Conservation (phyloP, 2,797 vertebrate genomes). For the Siniperca scherzeri region DNA sequence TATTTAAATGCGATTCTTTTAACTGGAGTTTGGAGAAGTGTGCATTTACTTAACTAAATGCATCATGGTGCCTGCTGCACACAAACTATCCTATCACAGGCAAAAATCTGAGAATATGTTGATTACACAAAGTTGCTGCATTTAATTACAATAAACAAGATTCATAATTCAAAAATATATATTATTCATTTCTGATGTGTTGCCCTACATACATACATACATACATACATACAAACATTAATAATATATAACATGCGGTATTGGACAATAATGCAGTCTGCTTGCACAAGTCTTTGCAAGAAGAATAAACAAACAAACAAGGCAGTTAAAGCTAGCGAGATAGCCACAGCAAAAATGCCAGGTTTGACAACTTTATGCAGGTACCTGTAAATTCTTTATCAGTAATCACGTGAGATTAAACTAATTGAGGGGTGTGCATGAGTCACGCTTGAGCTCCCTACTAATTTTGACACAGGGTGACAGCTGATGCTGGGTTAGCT, state of each 20-base stretch:
- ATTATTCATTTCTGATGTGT: not conserved
- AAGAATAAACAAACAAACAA: slow-evolving; percentile 21
- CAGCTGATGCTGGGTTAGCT: slow-evolving; percentile 66
- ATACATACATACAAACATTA: not conserved
- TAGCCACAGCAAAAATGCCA: not conserved
- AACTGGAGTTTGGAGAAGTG: not conserved
- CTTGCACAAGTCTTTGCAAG: not conserved
- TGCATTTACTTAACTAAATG: not conserved
- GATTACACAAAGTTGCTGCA: not conserved
- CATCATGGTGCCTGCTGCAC: not conserved
- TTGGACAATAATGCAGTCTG: not conserved
- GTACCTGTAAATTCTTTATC: not conserved
- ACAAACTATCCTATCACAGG: not conserved
- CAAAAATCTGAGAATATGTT: not conserved
- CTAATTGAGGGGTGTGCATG: not conserved
- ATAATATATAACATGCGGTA: not conserved
- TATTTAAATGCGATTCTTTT: not conserved
- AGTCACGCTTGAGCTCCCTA: not conserved
- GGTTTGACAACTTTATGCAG: not conserved
- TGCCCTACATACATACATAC: not conserved
- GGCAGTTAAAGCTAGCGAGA: not conserved
- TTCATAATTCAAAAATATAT: not conserved
- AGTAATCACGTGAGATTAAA: not conserved
- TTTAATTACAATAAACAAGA: not conserved
- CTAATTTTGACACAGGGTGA: slow-evolving; percentile 52